Evolutionary conservation across 2,797 vertebrate genomes (phyloP), one percentile per base, ranked within the genome.

Genomic region (Xyrichtys novacula): DNA sequence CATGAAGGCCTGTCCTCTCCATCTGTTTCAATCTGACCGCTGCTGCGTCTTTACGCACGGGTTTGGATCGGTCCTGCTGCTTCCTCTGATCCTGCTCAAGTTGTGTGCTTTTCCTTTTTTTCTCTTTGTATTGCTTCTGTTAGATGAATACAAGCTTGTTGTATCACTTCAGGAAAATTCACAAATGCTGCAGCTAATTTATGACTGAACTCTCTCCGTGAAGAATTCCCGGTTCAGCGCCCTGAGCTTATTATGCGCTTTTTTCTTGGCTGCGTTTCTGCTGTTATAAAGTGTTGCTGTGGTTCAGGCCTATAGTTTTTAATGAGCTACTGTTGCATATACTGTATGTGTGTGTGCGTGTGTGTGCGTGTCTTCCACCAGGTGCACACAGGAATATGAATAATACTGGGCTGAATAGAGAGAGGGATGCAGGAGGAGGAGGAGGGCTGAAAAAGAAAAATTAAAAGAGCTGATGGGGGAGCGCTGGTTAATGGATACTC

Each of bases 401-500:
- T 81, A 83, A 87, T 85, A 75, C 25, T 16, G 65, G 53, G 68
- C 74, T 75, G 81, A 74, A 62, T 44, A 44, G 53, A 64, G 44
- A 60, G 31, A 62, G 53, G 52, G 34, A 29, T 28, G 26, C 2
- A 43, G 36, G n/a, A 4, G 38, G 23, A 47, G 43, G 42, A 48
- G 50, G 38, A 25, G 3, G 34, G 53, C 5, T 10, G 40, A 43
- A 57, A 56, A n/a, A 71, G 74, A 80, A 50, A 83, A 74, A 83
- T 77, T 61, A 81, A 84, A 81, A 74, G 66, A 69, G 74, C 11
- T 16, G 48, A 16, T 12, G 64, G 32, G 17, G 53, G 49, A 15
- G 38, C 5, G 29, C 62, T 70, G 65, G 75, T 87, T 88, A 89
- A 88, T 90, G 84, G 73, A 88, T 85, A 77, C 69, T 83, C 74